A percentile compares a stretch with the other conserved stretches of the same genome.
These are phyloP conservation scores for Drosophila subpulchrella DNA, from an alignment of 1,140 invertebrate species.

Conservation along the genomic window DNA sequence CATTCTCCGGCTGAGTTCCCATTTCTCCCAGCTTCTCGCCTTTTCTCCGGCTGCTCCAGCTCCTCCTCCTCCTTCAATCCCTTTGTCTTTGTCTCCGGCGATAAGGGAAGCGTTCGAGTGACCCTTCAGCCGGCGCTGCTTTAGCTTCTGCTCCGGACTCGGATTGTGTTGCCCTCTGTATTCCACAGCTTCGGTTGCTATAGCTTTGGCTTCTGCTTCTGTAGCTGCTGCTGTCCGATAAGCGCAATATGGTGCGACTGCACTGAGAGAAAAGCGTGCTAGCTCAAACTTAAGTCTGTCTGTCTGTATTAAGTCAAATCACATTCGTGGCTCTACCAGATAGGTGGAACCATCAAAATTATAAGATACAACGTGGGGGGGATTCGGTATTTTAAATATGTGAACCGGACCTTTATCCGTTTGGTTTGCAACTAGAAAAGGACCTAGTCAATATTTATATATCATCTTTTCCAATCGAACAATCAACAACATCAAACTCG, in stretches of 20 bases:
- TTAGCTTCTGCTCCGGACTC: not conserved
- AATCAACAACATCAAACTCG: too few species aligned
- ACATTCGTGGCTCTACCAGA: too few species aligned
- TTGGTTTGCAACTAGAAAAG: too few species aligned
- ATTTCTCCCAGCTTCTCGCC: not conserved
- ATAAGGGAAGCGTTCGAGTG: slow-evolving; percentile 53
- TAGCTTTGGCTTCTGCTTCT: not conserved
- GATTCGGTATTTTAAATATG: too few species aligned
- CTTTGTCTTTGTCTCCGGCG: slow-evolving; percentile 32
- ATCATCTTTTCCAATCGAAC: too few species aligned
- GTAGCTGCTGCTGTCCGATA: slow-evolving; percentile 62
- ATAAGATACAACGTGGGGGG: too few species aligned
- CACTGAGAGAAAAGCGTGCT: slow-evolving; percentile 1
- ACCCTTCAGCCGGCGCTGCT: slow-evolving; percentile 17
- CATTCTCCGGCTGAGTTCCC: not conserved
- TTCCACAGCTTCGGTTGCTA: not conserved
- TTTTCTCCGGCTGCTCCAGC: not conserved
- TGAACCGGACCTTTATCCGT: too few species aligned
- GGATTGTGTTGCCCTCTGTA: slow-evolving; percentile 10
- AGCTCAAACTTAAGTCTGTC: too few species aligned
- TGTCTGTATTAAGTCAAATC: too few species aligned
- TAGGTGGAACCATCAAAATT: too few species aligned
- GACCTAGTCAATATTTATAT: too few species aligned
- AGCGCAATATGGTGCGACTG: slow-evolving; percentile 52
- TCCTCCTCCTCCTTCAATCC: not conserved